phyloP scores from a whole-genome alignment of 2,888 invertebrate species.

The Ormia ochracea region DNA sequence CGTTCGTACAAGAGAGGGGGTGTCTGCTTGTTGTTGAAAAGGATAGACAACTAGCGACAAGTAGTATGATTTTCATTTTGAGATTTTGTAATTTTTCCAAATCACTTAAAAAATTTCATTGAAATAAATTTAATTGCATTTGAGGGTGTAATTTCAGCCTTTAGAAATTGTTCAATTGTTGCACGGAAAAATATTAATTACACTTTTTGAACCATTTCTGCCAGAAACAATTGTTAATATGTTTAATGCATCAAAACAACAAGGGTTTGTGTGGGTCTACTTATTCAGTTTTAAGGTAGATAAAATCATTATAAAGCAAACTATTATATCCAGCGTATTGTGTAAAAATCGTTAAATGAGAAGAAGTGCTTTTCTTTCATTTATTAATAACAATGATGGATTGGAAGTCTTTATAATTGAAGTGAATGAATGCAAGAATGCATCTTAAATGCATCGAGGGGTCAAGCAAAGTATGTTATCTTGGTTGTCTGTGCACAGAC shows the following conservation, averaged over 20 bases:
- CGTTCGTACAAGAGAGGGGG: background rate
- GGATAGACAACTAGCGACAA: conserved; percentile 29
- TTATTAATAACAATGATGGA: conserved; percentile 13
- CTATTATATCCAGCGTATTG: conserved; percentile 31
- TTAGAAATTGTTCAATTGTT: conserved; percentile 53
- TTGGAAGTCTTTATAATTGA: conserved; percentile 1
- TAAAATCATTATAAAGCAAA: background rate
- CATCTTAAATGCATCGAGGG: background rate
- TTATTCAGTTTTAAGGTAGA: conserved; percentile 19
- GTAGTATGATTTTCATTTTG: conserved; percentile 42
- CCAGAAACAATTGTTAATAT: conserved; percentile 27
- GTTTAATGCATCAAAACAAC: conserved; percentile 15
- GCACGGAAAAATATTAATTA: conserved; percentile 55
- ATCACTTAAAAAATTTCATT: conserved; percentile 19
- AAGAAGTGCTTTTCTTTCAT: conserved; percentile 16
- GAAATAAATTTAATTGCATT: conserved; percentile 60
- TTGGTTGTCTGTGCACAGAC: background rate
- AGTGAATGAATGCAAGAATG: background rate
- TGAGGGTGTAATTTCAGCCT: conserved; percentile 60
- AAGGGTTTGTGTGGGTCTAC: background rate
- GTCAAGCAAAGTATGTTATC: background rate
- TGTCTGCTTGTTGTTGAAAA: conserved; percentile 22
- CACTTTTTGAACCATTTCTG: conserved; percentile 28
- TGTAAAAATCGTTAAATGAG: background rate
- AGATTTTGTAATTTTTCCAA: conserved; percentile 44